Conservation (phyloP, 92 coral and sea anemone genomes). For the Parazoanthus darwini region DNA sequence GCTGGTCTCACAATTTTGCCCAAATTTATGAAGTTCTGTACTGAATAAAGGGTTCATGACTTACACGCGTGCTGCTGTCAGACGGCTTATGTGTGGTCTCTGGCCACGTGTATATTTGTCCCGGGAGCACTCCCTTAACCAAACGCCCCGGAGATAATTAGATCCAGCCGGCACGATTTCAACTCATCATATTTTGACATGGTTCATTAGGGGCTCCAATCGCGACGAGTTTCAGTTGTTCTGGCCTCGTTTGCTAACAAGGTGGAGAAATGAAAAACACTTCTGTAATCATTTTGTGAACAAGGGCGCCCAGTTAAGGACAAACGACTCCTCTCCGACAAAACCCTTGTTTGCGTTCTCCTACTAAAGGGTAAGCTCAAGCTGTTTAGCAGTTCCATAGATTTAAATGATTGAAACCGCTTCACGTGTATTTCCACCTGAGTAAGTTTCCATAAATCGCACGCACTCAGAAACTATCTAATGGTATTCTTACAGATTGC, state of each 20-base stretch:
- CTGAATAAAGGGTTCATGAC: neutral
- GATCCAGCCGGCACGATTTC: slow-evolving; percentile 6
- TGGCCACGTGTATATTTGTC: neutral
- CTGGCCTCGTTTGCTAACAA: slow-evolving; percentile 42
- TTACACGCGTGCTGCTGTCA: neutral
- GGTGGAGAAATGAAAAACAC: slow-evolving; percentile 29
- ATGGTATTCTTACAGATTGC: slow-evolving; percentile 5
- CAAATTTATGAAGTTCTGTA: neutral
- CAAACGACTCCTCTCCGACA: neutral
- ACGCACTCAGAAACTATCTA: slow-evolving; percentile 4
- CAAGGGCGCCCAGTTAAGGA: neutral
- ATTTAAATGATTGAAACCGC: neutral
- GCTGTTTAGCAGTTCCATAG: neutral
- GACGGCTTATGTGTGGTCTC: slow-evolving; percentile 29
- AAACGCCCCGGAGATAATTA: slow-evolving; percentile 28
- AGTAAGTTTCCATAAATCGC: neutral
- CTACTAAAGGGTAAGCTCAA: slow-evolving; percentile 8
- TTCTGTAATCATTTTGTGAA: slow-evolving; percentile 3
- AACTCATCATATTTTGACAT: slow-evolving; percentile 28
- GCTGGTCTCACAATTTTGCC: neutral
- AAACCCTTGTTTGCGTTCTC: neutral
- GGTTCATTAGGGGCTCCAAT: slow-evolving; percentile 31
- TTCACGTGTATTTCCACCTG: neutral
- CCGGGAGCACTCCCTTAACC: slow-evolving; percentile 1
- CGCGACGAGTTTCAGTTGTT: neutral